Evolutionary conservation across 2,113 vertebrate species (phyloP).

Genomic region (Cnemophilus loriae): DNA sequence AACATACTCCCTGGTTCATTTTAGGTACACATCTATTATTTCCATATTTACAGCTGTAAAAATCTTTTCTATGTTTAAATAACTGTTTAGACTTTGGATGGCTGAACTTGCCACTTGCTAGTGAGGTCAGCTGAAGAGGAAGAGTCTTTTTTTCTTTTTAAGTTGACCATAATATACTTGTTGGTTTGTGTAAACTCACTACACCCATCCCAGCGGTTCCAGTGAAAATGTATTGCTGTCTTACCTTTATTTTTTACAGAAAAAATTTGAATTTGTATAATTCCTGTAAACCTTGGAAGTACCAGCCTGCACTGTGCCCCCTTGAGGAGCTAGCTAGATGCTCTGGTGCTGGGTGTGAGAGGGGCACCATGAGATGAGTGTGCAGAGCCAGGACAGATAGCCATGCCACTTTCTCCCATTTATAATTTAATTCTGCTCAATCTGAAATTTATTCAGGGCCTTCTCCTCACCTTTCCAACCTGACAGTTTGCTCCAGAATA

Average conservation of each 20-base stretch:
- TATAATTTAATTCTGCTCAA: no score
- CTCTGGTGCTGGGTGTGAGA: accelerated
- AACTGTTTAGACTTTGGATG: background rate
- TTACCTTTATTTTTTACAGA: background rate
- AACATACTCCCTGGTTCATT: background rate
- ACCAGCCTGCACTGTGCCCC: accelerated
- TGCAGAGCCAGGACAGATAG: no score
- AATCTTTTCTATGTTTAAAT: background rate
- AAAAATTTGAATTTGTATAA: background rate
- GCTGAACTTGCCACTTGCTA: background rate
- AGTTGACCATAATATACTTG: background rate
- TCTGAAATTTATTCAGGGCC: no score
- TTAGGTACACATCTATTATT: background rate
- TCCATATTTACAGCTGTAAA: background rate
- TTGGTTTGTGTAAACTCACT: background rate
- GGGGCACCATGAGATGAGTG: accelerated
- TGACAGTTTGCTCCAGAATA: no score
- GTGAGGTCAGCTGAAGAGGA: background rate
- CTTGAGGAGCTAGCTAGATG: background rate
- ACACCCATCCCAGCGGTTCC: background rate
- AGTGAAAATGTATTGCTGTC: background rate
- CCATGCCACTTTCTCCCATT: no score
- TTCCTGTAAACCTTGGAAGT: background rate
- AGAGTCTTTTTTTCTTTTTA: background rate
- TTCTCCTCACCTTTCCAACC: no score